Base-by-base conservation (phyloP, 1,140 invertebrate species). In the Spodoptera frugiperda region DNA sequence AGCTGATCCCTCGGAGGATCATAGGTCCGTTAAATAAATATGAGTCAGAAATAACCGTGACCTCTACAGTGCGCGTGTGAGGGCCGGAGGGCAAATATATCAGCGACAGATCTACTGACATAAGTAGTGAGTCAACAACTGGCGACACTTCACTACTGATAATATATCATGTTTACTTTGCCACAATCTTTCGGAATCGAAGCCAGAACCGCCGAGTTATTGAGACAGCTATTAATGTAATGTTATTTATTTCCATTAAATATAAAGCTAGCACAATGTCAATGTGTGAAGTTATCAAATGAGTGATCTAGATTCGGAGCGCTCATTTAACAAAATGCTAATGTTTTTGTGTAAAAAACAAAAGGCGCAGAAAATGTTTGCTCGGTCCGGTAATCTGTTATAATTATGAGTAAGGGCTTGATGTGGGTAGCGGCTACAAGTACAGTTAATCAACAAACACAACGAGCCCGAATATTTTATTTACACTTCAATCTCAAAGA, bases 71-170 rank as follows among this genome's bases (percentile, higher is more conserved):
- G 15, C 54, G 11, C 33, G 33, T 12, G 10, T 17, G 59, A 63
- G 59, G 59, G n/a, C 12, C 59, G 33, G 33, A 63, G 33, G 33
- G 33, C 33, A 17, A 63, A 63, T 44, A 17, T 44, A 44, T 63
- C 59, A 44, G 59, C 59, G 6, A 5, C 59, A 46, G 59, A 44
- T 39, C 54, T 17, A 21, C 53, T 14, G 55, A 15, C 30, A 9
- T 63, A 15, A 39, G 33, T 33, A 44, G 33, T 17, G 59, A 63
- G 59, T 63, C 59, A 63, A 63, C 59, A 63, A 6, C n/a, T 39
- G 33, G 33, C 8, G 44, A 17, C 33, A 44, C 30, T 61, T 39
- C n/a, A 39, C 59, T 19, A 44, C 15, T 44, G 59, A 63, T 44
- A 44, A 25, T 25, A 30, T 57, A 55, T 55, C 8, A 33, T 63